Percentiles rank a stretch among this genome's conserved stretches.
Evolutionary conservation across 2,888 invertebrate species (phyloP).

Genomic region (Drosophila basisetae): DNA sequence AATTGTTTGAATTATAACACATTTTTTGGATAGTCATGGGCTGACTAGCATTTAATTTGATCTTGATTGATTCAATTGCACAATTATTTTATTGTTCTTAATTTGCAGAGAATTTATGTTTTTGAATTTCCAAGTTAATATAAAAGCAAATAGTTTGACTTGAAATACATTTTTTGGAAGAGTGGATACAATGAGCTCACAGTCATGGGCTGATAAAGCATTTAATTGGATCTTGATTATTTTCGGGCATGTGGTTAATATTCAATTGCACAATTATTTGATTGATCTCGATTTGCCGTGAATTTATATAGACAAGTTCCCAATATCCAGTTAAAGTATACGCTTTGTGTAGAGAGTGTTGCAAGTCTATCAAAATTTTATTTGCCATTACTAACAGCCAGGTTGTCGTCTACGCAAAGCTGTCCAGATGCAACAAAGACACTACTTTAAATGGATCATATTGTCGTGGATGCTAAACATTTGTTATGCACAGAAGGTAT

Average conservation of each 20-base stretch:
- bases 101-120: not conserved
- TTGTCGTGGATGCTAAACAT: not conserved
- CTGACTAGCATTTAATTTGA: not conserved
- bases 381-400: too few species aligned
- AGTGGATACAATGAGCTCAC: not conserved
- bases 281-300: not conserved
- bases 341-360: not conserved
- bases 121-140: not conserved
- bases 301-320: not conserved
- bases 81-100: not conserved
- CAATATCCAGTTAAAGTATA: not conserved
- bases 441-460: not conserved
- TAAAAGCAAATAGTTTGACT: not conserved
- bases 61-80: not conserved
- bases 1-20: not conserved
- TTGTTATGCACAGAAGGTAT: slow-evolving; percentile 4
- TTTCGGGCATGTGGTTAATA: not conserved
- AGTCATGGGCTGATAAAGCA: not conserved
- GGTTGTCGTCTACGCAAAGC: not conserved
- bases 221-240: not conserved
- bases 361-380: not conserved
- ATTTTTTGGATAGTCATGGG: not conserved
- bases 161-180: too few species aligned
- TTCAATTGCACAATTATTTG: not conserved
- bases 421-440: not conserved